phyloP scores from a whole-genome alignment of 2,113 vertebrate genomes.

The Eurypyga helias region DNA sequence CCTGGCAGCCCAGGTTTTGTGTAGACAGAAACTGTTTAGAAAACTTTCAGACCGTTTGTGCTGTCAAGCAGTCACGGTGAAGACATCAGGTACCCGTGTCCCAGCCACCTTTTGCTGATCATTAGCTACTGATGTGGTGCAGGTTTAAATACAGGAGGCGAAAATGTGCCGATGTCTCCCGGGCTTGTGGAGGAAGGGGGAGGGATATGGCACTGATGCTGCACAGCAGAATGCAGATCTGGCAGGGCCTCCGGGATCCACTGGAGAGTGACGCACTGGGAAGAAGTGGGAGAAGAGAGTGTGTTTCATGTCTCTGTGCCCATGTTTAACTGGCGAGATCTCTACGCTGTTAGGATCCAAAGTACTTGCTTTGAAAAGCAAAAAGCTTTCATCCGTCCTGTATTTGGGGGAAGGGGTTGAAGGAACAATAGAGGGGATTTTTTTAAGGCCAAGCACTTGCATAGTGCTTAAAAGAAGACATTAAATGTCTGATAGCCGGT shows the following conservation, averaged over 20 bases:
- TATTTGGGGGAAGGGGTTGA: background rate
- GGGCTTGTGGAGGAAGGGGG: background rate
- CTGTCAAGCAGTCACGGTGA: background rate
- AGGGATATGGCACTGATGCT: background rate
- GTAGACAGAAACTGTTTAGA: background rate
- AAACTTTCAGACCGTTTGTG: background rate
- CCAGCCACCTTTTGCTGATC: background rate
- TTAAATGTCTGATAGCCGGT: background rate
- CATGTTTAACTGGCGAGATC: background rate
- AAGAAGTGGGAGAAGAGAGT: background rate
- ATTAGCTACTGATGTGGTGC: background rate
- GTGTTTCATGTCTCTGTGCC: background rate
- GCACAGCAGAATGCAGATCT: background rate
- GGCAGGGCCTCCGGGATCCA: background rate
- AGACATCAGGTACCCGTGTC: accelerated
- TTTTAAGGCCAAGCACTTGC: background rate
- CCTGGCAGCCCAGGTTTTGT: background rate
- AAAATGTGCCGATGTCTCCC: background rate
- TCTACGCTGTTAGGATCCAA: background rate
- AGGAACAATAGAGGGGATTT: background rate
- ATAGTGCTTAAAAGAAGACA: background rate
- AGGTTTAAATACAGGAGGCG: background rate
- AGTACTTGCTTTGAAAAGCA: background rate
- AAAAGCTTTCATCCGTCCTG: background rate
- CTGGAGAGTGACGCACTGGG: background rate